Evolutionary conservation across 2,888 invertebrate species (phyloP), one percentile per base, ranked within the genome.

Genomic region (Pristionchus maxplancki): DNA sequence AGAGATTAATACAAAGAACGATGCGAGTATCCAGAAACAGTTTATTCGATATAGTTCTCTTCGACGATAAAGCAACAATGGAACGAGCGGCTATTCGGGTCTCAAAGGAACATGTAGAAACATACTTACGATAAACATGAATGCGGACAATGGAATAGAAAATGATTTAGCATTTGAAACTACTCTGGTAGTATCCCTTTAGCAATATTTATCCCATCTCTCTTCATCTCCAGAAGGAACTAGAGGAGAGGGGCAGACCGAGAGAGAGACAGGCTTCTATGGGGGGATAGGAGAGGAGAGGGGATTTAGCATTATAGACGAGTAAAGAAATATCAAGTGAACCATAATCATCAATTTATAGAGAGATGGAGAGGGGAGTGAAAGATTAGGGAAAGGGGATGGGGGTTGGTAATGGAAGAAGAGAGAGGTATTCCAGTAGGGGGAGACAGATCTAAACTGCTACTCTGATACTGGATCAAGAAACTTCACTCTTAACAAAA

Each of bases 41-140:
- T 78, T 78, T 78, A 78, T 78, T 17, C 40, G 78, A 28, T 44
- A 44, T 44, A 74, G 9, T 20, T 74, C 78, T 44, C 15, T 28
- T 78, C 48, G 78, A 37, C 11, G 48, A 78, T 78, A 78, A 78
- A 78, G 78, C 78, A 78, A 78, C 78, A 78, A 78, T n/a, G n/a
- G n/a, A 44, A 78, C 44, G 74, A 78, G 44, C 74, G 24, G 44
- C 40, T 34, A 71, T 20, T 31, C 9, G 71, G 31, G 24, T 40
- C n/a, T 44, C 24, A 4, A 44, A 34, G 28, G 17, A 78, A 71
- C 31, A 20, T 71, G 71, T 71, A 37, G 1, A 11, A 37, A 48
- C 78, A 44, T 78, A 37, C 15, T 8, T 74, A 78, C 78, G 78
- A 78, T 78, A 78, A 40, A 78, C 37, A 71, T 5, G 44, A 17